These are phyloP conservation scores for Stramonita haemastoma DNA, from an alignment of 2,888 invertebrate species.

Conservation along the genomic window DNA sequence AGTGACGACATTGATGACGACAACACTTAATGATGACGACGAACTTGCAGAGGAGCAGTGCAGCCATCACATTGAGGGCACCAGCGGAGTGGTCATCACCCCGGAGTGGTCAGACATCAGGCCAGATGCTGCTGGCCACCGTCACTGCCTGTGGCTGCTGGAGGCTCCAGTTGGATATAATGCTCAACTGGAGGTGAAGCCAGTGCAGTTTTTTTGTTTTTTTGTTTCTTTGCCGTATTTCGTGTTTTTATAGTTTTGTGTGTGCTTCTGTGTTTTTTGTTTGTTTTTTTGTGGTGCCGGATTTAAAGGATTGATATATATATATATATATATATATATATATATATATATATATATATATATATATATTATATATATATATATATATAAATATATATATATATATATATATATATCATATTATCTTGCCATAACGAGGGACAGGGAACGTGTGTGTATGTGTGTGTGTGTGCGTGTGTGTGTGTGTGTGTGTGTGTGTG, in stretches of 20 bases:
- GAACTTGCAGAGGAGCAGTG: background rate
- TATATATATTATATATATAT: no score
- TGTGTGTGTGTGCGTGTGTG: background rate
- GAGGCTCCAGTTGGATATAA: background rate
- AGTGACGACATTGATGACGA: background rate
- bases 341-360: no score
- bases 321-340: background rate
- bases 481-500: background rate
- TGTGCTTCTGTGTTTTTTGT: background rate
- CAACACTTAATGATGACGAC: no score
- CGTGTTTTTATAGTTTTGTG: background rate
- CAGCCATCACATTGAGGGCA: background rate
- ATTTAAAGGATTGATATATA: background rate
- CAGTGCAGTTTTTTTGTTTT: background rate
- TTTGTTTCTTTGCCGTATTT: background rate
- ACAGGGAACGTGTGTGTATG: background rate
- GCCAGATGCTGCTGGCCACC: background rate
- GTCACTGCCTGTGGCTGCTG: background rate
- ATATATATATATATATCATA: no score
- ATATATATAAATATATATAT: no score
- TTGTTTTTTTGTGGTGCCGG: no score
- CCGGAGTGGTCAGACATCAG: background rate
- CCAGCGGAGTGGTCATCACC: background rate
- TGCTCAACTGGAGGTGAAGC: background rate
- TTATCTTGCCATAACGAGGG: background rate